phyloP scores from a whole-genome alignment of 2,888 invertebrate species.

The Dicyrtomina minuta region DNA sequence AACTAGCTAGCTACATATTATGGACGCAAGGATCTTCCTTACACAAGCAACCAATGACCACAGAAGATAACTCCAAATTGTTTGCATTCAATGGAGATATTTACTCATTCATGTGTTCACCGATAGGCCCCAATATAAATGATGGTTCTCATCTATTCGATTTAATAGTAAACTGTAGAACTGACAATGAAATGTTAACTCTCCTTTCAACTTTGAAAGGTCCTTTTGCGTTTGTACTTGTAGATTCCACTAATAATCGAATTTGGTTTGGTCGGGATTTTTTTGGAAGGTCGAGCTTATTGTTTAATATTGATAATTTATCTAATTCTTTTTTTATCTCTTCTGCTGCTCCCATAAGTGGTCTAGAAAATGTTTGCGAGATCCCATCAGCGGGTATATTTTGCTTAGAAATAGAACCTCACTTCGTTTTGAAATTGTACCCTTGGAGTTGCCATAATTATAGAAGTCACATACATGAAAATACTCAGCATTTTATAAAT shows the following conservation, averaged over 20 bases:
- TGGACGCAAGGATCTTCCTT: conserved; percentile 77
- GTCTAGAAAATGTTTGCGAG: conserved; percentile 52
- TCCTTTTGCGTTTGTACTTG: conserved; percentile 81
- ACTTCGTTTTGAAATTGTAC: conserved; percentile 32
- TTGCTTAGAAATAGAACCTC: conserved; percentile 50
- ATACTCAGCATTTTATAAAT: conserved; percentile 9
- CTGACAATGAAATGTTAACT: conserved; percentile 55
- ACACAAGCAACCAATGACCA: conserved; percentile 68
- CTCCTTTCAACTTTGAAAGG: conserved; percentile 68
- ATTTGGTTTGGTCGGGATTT: conserved; percentile 83
- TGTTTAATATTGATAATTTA: conserved; percentile 56
- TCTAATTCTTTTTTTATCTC: conserved; percentile 50
- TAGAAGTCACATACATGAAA: conserved; percentile 16
- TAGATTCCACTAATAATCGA: conserved; percentile 61
- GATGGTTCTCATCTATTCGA: conserved; percentile 40
- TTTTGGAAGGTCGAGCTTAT: conserved; percentile 80
- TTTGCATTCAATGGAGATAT: conserved; percentile 89
- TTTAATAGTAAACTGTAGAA: conserved; percentile 27
- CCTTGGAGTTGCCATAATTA: conserved; percentile 22
- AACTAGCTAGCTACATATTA: conserved; percentile 63
- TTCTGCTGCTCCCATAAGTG: conserved; percentile 53
- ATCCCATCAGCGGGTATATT: conserved; percentile 58
- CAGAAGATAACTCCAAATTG: conserved; percentile 63
- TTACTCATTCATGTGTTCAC: conserved; percentile 60
- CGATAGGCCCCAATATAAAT: conserved; percentile 40